Base-by-base conservation (phyloP, 2,113 vertebrate genomes). In the Crotalus tigris region DNA sequence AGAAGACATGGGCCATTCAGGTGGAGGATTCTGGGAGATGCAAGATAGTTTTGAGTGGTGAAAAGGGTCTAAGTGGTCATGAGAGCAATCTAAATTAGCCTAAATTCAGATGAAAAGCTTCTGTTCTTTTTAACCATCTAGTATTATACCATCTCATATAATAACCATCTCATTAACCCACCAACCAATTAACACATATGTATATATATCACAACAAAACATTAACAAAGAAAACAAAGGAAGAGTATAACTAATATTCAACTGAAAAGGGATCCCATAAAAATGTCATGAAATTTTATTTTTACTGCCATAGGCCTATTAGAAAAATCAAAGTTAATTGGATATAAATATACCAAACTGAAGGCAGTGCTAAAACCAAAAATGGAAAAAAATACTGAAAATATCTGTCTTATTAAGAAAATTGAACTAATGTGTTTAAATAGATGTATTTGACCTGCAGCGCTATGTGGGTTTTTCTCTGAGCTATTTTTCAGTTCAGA, bases 301-400 rank as follows among this genome's bases (percentile, higher is more conserved):
- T 93, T 89, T 86, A 29, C 0, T 0, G 58, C 92, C 94, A 5
- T 1, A 21, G 49, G 69, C 0, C 90, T 81, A 92, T 92, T 49
- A 53, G 69, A 69, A 54, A 89, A 49, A 91, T 7, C 91, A 90
- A 94, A 49, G 54, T n/a, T 89, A 94, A 33, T 58, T 91, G 59
- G 0, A 13, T 85, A 90, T 86, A 94, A 96, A 59, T 93, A 44
- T 46, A 85, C 92, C 93, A 92, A 92, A 88, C 93, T 95, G 54
- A 88, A 85, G 15, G 81, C 90, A 94, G 87, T 91, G 86, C 59
- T 92, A 94, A 94, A 96, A 59, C n/a, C 15, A 75, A 17, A 33
- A 21, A 39, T 1, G 15, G 3, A 7, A 49, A 29, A 46, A 64
- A 1, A 93, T 23, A 93, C 91, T 57, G 81, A 75, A 92, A 69